phyloP scores from a whole-genome alignment of 2,797 vertebrate species.

The Gymnothorax javanicus region DNA sequence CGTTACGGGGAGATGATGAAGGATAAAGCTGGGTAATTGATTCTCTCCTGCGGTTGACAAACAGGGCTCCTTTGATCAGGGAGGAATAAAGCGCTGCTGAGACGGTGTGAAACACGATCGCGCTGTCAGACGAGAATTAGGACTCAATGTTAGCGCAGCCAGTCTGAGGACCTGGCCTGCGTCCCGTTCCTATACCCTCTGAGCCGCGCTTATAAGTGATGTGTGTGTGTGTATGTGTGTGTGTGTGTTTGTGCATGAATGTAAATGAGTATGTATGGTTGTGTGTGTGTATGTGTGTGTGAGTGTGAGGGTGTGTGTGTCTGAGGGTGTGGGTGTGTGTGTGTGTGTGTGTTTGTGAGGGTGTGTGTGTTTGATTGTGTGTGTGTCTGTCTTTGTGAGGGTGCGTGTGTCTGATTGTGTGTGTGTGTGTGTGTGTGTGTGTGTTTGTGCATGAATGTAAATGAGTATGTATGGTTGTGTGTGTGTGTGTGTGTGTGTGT shows the following conservation, averaged over 20 bases:
- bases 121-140: slow-evolving; percentile 51
- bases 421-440: not conserved
- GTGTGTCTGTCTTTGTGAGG: not conserved
- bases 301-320: not conserved
- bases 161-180: slow-evolving; percentile 43
- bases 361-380: not conserved
- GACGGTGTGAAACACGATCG: slow-evolving; percentile 55
- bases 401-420: not conserved
- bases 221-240: not conserved
- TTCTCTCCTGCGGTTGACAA: slow-evolving; percentile 55
- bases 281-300: not conserved
- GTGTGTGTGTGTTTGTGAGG: not conserved
- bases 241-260: not conserved
- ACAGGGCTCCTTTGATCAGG: slow-evolving; percentile 55
- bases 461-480: not conserved
- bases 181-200: slow-evolving; percentile 41
- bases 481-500: not conserved
- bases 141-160: slow-evolving; percentile 49
- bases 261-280: not conserved
- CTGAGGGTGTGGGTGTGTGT: slow-evolving; percentile 1
- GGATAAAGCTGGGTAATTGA: slow-evolving; percentile 60
- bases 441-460: not conserved
- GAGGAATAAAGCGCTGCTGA: slow-evolving; percentile 50
- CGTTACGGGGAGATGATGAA: slow-evolving; percentile 52
- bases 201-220: not conserved